Percentiles rank a stretch among this genome's conserved stretches.
These are phyloP conservation scores for Epicampocera succincta DNA, from an alignment of 2,888 invertebrate genomes.

Conservation along the genomic window DNA sequence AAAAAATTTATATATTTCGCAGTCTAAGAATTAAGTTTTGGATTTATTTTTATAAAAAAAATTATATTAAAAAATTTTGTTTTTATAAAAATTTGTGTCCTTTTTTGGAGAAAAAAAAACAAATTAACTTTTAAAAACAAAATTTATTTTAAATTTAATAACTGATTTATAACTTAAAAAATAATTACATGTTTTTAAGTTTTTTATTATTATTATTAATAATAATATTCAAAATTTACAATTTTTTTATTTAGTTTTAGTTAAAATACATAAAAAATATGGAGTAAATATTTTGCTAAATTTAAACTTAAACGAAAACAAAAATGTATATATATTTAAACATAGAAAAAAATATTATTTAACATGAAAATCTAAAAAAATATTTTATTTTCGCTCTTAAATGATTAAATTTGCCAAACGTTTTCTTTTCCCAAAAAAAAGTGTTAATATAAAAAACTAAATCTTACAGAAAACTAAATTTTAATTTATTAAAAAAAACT, in stretches of 20 bases:
- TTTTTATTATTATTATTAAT: constrained; percentile 10
- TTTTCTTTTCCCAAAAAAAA: constrained; percentile 78
- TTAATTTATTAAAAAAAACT: constrained; percentile 14
- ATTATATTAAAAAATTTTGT: background rate
- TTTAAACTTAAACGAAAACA: constrained; percentile 76
- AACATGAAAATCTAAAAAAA: constrained; percentile 75
- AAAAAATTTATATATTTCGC: constrained; percentile 59
- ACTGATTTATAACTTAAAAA: constrained; percentile 60
- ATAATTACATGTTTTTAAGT: constrained; percentile 58
- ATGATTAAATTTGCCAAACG: constrained; percentile 79
- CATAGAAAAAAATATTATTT: constrained; percentile 72
- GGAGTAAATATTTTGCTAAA: constrained; percentile 77
- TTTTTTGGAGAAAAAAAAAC: constrained; percentile 19
- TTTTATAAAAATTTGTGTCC: background rate
- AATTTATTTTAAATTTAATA: constrained; percentile 45
- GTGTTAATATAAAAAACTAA: constrained; percentile 71
- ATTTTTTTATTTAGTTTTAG: constrained; percentile 53
- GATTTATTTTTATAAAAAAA: constrained; percentile 11
- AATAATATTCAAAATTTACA: constrained; percentile 60
- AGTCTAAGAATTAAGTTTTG: constrained; percentile 69
- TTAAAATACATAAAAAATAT: constrained; percentile 57
- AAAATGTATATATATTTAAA: constrained; percentile 71
- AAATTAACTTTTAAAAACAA: constrained; percentile 15
- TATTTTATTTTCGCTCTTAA: constrained; percentile 69
- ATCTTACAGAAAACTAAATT: constrained; percentile 35